Conservation (phyloP, 2,797 vertebrate genomes). For the Ibycter americanus region DNA sequence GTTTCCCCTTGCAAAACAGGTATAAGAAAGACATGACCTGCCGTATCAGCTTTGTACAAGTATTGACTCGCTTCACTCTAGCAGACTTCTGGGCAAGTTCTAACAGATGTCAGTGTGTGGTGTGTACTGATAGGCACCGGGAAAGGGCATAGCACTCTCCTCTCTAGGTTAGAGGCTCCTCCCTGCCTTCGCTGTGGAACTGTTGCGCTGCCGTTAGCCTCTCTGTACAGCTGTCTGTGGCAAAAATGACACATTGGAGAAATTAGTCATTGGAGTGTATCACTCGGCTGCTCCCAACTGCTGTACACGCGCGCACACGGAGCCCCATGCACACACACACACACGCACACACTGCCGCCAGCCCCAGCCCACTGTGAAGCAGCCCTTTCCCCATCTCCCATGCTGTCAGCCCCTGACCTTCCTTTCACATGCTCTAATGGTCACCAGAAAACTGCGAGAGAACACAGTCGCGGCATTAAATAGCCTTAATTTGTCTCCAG, state of each 20-base stretch:
- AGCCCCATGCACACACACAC: neutral
- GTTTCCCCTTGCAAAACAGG: conserved; percentile 34
- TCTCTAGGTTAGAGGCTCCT: neutral
- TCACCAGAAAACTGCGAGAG: neutral
- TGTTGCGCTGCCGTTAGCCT: neutral
- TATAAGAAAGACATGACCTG: neutral
- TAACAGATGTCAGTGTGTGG: neutral
- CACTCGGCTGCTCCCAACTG: neutral
- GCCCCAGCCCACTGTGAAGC: neutral
- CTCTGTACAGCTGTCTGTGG: neutral
- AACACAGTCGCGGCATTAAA: neutral
- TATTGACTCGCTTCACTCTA: neutral
- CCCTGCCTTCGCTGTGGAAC: neutral
- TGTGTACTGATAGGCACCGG: neutral
- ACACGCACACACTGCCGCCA: neutral
- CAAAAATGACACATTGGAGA: conserved; percentile 7
- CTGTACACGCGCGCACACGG: neutral
- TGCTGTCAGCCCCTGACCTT: conserved; percentile 29
- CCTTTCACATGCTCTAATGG: conserved; percentile 40
- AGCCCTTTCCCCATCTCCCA: neutral
- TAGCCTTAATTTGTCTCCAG: conserved; percentile 30
- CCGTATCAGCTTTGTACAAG: neutral
- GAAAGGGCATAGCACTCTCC: neutral
- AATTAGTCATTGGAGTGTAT: neutral
- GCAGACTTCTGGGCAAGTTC: conserved; percentile 27